Percentiles rank a stretch among this genome's conserved stretches.
Conservation (phyloP, 2,888 invertebrate species). For the Polyommatus icarus region DNA sequence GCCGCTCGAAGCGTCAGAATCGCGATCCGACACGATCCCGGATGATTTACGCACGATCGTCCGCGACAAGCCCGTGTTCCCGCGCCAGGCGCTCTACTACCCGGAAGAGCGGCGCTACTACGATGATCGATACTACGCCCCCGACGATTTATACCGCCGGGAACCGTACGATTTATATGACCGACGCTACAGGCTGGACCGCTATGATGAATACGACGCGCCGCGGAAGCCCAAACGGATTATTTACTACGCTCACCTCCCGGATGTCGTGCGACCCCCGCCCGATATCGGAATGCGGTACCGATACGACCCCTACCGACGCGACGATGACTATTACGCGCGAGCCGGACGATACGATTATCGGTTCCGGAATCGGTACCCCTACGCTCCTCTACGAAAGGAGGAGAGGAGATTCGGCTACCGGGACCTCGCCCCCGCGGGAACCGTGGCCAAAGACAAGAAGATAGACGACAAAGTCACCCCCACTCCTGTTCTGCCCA, state of each 20-base stretch:
- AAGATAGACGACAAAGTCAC: constrained; percentile 72
- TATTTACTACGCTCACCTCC: constrained; percentile 86
- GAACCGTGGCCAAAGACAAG: constrained; percentile 65
- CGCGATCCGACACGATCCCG: constrained; percentile 72
- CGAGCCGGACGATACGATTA: constrained; percentile 71
- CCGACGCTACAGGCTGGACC: constrained; percentile 59
- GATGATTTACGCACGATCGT: constrained; percentile 72
- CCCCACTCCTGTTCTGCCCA: constrained; percentile 68
- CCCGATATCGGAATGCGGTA: constrained; percentile 72
- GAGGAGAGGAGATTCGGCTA: constrained; percentile 73
- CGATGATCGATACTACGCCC: constrained; percentile 63
- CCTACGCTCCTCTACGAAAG: constrained; percentile 68
- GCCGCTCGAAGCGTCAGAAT: constrained; percentile 72
- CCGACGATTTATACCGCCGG: constrained; percentile 67
- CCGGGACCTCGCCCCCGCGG: constrained; percentile 67
- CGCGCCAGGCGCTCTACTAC: constrained; percentile 72
- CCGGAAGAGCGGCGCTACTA: constrained; percentile 71
- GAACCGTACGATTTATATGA: constrained; percentile 71
- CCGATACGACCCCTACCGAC: constrained; percentile 75
- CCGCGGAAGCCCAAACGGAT: constrained; percentile 81
- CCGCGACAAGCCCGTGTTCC: constrained; percentile 69
- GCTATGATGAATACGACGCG: constrained; percentile 70
- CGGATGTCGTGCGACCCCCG: constrained; percentile 83
- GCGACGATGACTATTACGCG: constrained; percentile 67
- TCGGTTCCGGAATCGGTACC: constrained; percentile 68